phyloP scores from a whole-genome alignment of 2,888 invertebrate genomes.

The Thereva unica region DNA sequence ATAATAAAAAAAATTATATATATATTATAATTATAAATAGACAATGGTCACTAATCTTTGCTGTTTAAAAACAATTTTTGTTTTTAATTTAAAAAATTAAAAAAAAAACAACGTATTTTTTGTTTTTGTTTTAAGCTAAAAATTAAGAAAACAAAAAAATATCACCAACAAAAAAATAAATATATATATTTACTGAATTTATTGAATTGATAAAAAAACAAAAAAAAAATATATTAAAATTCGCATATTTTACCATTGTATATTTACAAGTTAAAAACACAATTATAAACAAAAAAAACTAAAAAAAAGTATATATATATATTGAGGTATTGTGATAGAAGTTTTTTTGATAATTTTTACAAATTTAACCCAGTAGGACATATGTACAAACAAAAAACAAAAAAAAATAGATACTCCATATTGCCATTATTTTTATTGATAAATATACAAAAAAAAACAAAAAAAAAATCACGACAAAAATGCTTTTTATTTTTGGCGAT shows the following conservation, averaged over 20 bases:
- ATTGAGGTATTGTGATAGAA: constrained; percentile 50
- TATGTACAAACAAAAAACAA: constrained; percentile 43
- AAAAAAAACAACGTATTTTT: background rate
- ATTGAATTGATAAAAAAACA: constrained; percentile 25
- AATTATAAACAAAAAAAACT: constrained; percentile 46
- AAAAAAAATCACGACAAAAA: constrained; percentile 43
- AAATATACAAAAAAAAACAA: constrained; percentile 43
- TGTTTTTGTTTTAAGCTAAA: constrained; percentile 27
- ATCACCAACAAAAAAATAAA: constrained; percentile 38
- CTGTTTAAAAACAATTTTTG: constrained; percentile 31
- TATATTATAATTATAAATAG: constrained; percentile 13
- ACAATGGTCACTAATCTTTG: constrained; percentile 31
- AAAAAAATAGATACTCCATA: constrained; percentile 45
- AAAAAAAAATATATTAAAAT: constrained; percentile 30
- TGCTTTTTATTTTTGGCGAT: constrained; percentile 45
- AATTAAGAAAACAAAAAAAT: constrained; percentile 31
- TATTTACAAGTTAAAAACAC: constrained; percentile 49
- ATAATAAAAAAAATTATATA: constrained; percentile 8
- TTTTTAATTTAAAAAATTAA: background rate
- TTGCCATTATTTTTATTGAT: constrained; percentile 46
- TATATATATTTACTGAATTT: constrained; percentile 38
- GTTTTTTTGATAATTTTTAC: constrained; percentile 46
- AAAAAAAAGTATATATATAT: constrained; percentile 43
- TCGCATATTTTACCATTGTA: constrained; percentile 59
- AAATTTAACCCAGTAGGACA: constrained; percentile 45